A percentile compares a stretch with the other conserved stretches of the same genome.
phyloP scores from a whole-genome alignment of 2,888 invertebrate species.

The Dicyrtomina minuta region DNA sequence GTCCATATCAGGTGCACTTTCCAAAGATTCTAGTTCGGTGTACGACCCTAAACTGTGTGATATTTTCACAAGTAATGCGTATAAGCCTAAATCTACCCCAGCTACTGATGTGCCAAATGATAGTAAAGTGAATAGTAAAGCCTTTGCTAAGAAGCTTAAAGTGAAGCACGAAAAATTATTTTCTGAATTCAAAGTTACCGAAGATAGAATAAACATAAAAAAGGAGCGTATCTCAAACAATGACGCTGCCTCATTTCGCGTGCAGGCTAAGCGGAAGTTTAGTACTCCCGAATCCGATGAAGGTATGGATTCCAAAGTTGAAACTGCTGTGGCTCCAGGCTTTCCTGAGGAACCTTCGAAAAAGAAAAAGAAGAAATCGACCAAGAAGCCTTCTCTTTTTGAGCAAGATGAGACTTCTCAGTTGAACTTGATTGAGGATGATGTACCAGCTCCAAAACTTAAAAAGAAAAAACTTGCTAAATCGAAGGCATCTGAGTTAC shows the following conservation, averaged over 20 bases:
- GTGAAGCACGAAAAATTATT: no score
- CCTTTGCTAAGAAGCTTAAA: no score
- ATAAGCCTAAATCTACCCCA: not conserved
- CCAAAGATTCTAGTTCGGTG: not conserved
- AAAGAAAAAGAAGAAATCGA: constrained; percentile 13
- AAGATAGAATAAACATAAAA: not conserved
- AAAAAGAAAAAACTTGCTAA: not conserved
- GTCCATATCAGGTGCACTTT: constrained; percentile 3
- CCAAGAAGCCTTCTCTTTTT: not conserved
- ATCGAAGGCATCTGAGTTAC: no score
- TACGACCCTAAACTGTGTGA: constrained; percentile 15
- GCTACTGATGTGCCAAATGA: not conserved
- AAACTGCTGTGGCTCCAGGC: not conserved
- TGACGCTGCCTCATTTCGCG: constrained; percentile 37
- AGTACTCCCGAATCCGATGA: not conserved
- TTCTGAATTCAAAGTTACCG: no score
- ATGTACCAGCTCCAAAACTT: not conserved
- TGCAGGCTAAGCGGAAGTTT: constrained; percentile 29
- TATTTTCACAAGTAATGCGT: constrained; percentile 8
- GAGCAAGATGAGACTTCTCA: not conserved
- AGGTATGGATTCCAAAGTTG: no score
- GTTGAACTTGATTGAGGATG: not conserved
- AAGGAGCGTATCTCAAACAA: constrained; percentile 14
- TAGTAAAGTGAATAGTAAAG: no score
- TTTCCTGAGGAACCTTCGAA: constrained; percentile 3